Evolutionary conservation across 2,888 invertebrate genomes (phyloP).

Genomic region (Ptychoptera albimana): DNA sequence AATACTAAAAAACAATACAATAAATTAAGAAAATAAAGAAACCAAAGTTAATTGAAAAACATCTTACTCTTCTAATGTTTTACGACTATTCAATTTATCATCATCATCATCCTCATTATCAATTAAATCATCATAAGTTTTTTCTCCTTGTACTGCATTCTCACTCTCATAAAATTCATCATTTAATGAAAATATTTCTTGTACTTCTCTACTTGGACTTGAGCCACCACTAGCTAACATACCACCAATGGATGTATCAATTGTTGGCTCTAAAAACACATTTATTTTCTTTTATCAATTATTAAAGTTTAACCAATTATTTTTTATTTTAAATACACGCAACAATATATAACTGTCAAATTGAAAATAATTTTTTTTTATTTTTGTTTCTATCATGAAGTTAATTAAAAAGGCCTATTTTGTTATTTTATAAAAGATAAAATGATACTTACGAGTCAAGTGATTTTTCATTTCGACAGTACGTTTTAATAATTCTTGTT

Average conservation of each 20-base stretch:
- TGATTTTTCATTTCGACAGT: conserved; percentile 22
- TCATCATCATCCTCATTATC: conserved; percentile 8
- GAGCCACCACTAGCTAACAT: conserved; percentile 60
- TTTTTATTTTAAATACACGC: too few relatives aligned
- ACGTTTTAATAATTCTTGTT: conserved; percentile 19
- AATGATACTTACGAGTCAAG: conserved; percentile 19
- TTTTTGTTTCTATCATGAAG: too few relatives aligned
- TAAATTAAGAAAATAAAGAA: background rate
- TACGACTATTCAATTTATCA: background rate
- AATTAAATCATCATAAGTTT: conserved; percentile 8
- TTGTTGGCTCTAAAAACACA: background rate
- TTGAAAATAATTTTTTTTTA: too few relatives aligned
- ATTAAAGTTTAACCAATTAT: too few relatives aligned
- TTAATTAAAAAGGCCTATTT: too few relatives aligned
- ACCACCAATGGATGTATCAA: background rate
- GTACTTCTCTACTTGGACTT: conserved; percentile 78
- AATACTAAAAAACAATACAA: background rate
- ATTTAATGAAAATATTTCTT: conserved; percentile 65
- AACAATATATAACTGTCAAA: too few relatives aligned
- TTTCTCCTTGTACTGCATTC: too few relatives aligned
- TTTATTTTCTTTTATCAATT: too few relatives aligned
- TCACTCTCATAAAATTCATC: conserved; percentile 18
- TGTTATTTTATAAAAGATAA: too few relatives aligned
- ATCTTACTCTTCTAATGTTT: conserved; percentile 7
- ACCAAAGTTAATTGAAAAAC: background rate